Evolutionary conservation across 2,888 invertebrate genomes (phyloP), one percentile per base, ranked within the genome.

Genomic region (Bugulina stolonifera): DNA sequence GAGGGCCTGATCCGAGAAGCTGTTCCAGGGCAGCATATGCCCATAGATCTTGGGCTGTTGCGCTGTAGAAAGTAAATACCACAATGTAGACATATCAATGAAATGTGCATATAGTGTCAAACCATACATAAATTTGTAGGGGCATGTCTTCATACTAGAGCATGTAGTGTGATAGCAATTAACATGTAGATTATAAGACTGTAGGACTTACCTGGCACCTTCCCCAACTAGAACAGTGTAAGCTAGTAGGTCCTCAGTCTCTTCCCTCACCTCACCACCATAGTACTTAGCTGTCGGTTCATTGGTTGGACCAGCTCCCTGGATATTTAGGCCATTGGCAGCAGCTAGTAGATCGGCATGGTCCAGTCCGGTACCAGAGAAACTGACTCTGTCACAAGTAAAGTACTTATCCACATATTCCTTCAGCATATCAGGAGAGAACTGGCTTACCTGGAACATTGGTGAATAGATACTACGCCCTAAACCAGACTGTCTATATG

Each of bases 11-110:
- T 2, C 70, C 70, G 23, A 70, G 70, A 3, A 70, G 52, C 70
- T 70, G 70, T 25, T 70, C 52, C n/a, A 70, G 52, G 3, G 70
- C 70, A 27, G 52, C 70, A 29, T 23, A 54, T 35, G 70, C 70
- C 52, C n/a, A 43, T 32, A 70, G 3, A 32, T 70, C 70, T 2
- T 43, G 5, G 2, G 23, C 70, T 23, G 70, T 25, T 2, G 3
- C 3, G 52, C 70, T 70, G 57, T 25, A 57, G 25, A 5, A 57
- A 18, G 3, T 5, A 57, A 10, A 52, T 14, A 22, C 14, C 52
- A 22, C 22, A 52, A 22, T 22, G 22, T 14, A 52, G 22, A 52
- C 52, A 14, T 14, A 52, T 52, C 10, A 14, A 52, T 52, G 52
- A 22, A 52, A 52, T 52, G 22, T 52, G 10, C 52, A 10, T 10